Base-by-base conservation (phyloP, 2,797 vertebrate genomes). In the Eurystomus glaucurus region DNA sequence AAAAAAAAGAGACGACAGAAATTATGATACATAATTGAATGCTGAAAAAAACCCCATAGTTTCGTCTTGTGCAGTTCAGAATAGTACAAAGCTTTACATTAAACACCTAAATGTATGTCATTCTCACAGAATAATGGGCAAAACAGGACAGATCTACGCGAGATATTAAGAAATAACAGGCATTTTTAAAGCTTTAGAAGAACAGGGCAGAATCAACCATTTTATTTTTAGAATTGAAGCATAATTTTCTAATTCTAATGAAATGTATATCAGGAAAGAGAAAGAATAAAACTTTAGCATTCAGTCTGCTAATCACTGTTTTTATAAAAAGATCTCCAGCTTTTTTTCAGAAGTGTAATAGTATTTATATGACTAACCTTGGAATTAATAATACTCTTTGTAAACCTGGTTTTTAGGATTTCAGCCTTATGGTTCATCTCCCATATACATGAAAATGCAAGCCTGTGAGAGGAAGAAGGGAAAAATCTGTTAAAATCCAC, bases 381-480 rank as follows among this genome's bases (percentile, higher is more conserved):
- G 60, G 99, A 99, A 97, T 99, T 99, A 95, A 99, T 99, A 77
- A 99, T 94, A 95, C 99, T 99, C 98, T 99, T 99, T 3, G 99
- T 99, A 98, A 99, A 99, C 50, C 96, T 98, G 2, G 99, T 99
- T 93, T 98, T 99, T 41, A 99, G 81, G 94, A 99, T 99, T 98
- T 99, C 98, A 91, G 99, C 99, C 35, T 99, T 96, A 76, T 98
- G 97, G 96, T 98, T 99, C 98, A 99, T 98, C 98, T 99, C 99
- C 99, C 99, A 99, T 97, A 99, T 99, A 96, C 99, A 99, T 2
- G 99, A 99, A 98, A 99, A 99, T 22, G 99, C 99, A 94, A 99
- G 93, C 94, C 99, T 99, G 75, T 41, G 26, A 61, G 20, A 92
- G 28, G 51, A 37, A 77, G 5, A 70, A 10, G 12, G 5, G 7